Evolutionary conservation across 92 coral and sea anemone genomes (phyloP).

Genomic region (Montipora capitata): DNA sequence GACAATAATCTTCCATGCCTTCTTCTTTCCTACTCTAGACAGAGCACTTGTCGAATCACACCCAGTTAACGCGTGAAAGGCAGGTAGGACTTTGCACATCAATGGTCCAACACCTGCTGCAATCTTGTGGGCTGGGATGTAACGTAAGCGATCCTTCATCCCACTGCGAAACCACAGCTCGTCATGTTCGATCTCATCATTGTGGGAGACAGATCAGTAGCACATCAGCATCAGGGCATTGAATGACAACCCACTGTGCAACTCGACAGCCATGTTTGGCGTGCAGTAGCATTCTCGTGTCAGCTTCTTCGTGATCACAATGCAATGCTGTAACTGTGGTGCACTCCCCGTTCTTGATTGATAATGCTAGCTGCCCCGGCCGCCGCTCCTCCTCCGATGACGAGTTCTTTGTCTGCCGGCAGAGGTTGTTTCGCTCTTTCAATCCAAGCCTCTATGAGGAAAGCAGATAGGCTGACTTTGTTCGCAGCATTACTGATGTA

Average conservation of each 20-base stretch:
- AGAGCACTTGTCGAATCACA: constrained; percentile 9
- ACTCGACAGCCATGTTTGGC: constrained; percentile 42
- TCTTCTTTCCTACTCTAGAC: not conserved
- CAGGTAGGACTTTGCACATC: constrained; percentile 13
- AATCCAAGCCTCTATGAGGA: constrained; percentile 39
- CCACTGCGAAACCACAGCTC: constrained; percentile 52
- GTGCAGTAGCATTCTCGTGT: constrained; percentile 41
- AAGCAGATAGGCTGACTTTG: constrained; percentile 38
- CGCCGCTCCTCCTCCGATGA: constrained; percentile 40
- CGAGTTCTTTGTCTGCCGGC: constrained; percentile 32
- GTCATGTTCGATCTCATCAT: not conserved
- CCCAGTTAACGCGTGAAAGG: constrained; percentile 32
- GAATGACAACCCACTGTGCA: not conserved
- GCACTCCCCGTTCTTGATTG: constrained; percentile 5
- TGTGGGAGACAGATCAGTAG: constrained; percentile 12
- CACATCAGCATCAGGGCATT: constrained; percentile 57
- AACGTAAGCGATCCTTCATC: constrained; percentile 9
- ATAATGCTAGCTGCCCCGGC: no score
- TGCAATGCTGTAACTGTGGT: constrained; percentile 3
- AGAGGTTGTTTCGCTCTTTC: constrained; percentile 28
- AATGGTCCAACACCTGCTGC: not conserved
- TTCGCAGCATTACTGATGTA: constrained; percentile 39
- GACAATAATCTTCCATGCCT: not conserved
- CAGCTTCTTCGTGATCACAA: constrained; percentile 23
- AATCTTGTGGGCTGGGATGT: constrained; percentile 17